phyloP scores from a whole-genome alignment of 2,113 vertebrate species.

The Eretmochelys imbricata region DNA sequence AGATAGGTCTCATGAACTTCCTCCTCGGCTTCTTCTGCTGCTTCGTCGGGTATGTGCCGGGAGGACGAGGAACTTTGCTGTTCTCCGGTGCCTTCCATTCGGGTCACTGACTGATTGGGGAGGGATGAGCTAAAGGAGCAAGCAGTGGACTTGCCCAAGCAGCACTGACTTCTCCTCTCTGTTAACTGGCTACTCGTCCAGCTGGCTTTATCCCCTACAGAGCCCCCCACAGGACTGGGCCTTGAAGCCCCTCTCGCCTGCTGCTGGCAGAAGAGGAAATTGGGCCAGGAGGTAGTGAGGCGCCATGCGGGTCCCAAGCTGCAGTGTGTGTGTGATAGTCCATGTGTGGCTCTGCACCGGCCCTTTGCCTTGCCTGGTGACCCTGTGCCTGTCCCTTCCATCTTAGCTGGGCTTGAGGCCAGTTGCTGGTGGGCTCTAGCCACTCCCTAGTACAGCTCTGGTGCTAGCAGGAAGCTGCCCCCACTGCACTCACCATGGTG shows the following conservation, averaged over 20 bases:
- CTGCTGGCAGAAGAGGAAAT: neutral
- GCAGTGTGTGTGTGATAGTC: neutral
- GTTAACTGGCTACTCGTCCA: neutral
- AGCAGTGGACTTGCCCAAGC: neutral
- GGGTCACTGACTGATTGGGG: neutral
- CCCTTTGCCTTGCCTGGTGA: neutral
- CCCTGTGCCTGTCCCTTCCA: neutral
- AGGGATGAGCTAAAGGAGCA: neutral
- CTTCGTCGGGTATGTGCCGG: constrained; percentile 90
- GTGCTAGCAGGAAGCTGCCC: neutral
- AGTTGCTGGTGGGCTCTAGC: neutral
- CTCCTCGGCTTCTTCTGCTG: constrained; percentile 97
- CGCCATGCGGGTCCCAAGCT: neutral
- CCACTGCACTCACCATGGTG: neutral
- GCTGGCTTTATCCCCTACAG: neutral
- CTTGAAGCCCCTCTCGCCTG: neutral
- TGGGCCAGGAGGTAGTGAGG: neutral
- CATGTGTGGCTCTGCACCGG: neutral
- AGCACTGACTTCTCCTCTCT: neutral
- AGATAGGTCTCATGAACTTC: constrained; percentile 96
- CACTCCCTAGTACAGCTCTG: neutral
- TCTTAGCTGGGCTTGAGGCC: neutral
- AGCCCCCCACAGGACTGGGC: neutral
- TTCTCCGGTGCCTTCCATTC: neutral
- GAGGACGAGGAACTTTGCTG: accelerated